These are phyloP conservation scores for Nesoenas mayeri DNA, from an alignment of 2,113 vertebrate species.

Conservation along the genomic window DNA sequence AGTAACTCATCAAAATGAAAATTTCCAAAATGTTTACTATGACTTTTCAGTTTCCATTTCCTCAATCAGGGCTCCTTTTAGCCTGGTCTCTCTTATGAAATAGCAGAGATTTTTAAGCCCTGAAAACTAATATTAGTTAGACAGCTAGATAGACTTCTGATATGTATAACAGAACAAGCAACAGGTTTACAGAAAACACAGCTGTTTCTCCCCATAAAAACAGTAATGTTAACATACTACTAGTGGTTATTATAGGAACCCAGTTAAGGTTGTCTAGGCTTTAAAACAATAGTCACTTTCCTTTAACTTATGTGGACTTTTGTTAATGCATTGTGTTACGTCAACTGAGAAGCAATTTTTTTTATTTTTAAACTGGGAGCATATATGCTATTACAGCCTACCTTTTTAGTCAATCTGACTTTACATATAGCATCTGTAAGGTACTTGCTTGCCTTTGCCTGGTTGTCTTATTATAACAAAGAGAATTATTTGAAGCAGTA, in stretches of 20 bases:
- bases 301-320: neutral
- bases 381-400: neutral
- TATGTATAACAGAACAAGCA: neutral
- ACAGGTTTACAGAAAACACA: neutral
- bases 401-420: neutral
- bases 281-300: neutral
- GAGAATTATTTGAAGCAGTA: neutral
- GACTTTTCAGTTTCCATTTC: neutral
- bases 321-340: neutral
- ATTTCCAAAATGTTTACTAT: neutral
- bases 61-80: neutral
- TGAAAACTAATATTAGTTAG: no score
- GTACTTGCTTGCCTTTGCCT: neutral
- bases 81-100: neutral
- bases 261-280: neutral
- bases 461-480: neutral
- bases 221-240: neutral
- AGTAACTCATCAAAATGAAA: neutral
- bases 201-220: neutral
- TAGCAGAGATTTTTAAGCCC: neutral
- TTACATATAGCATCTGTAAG: neutral
- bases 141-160: neutral
- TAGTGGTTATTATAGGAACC: neutral
- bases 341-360: neutral
- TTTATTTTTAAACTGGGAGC: neutral